phyloP scores from a whole-genome alignment of 2,888 invertebrate species.

The Drosophila percnosoma region DNA sequence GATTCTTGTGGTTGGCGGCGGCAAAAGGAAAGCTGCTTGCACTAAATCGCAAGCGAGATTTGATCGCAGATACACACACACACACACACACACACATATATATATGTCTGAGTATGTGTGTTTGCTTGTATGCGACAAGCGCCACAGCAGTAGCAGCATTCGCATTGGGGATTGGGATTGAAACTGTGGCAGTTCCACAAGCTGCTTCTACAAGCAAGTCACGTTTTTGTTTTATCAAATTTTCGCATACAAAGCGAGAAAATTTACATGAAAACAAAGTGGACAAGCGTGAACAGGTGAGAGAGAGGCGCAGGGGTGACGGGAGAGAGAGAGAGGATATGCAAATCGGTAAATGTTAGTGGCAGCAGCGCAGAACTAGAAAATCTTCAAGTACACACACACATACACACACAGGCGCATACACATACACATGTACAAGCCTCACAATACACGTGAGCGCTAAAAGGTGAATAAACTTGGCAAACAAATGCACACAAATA shows the following conservation, averaged over 20 bases:
- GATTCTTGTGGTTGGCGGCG: constrained; percentile 20
- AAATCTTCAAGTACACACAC: constrained; percentile 29
- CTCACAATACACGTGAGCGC: constrained; percentile 68
- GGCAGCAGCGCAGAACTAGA: constrained; percentile 60
- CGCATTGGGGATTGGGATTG: constrained; percentile 5
- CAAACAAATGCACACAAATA: constrained; percentile 49
- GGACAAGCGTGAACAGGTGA: constrained; percentile 14
- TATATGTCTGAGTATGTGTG: constrained; percentile 2
- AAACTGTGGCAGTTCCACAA: constrained; percentile 8
- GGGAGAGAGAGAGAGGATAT: constrained; percentile 29
- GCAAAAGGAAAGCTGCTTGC: constrained; percentile 64
- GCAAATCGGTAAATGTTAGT: constrained; percentile 58
- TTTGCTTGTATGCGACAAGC: constrained; percentile 25
- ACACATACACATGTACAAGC: constrained; percentile 12
- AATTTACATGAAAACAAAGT: constrained; percentile 72
- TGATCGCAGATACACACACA: constrained; percentile 40
- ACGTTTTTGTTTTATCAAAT: constrained; percentile 80
- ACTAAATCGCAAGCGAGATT: constrained; percentile 64
- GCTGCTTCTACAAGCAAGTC: constrained; percentile 70
- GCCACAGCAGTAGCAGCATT: constrained; percentile 30
- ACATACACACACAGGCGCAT: constrained; percentile 25
- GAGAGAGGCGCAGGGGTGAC: not conserved
- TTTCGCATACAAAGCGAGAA: constrained; percentile 72
- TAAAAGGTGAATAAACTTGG: constrained; percentile 74
- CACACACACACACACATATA: not conserved